Conservation (phyloP, 2,797 vertebrate genomes). For the Crenuchus spilurus region DNA sequence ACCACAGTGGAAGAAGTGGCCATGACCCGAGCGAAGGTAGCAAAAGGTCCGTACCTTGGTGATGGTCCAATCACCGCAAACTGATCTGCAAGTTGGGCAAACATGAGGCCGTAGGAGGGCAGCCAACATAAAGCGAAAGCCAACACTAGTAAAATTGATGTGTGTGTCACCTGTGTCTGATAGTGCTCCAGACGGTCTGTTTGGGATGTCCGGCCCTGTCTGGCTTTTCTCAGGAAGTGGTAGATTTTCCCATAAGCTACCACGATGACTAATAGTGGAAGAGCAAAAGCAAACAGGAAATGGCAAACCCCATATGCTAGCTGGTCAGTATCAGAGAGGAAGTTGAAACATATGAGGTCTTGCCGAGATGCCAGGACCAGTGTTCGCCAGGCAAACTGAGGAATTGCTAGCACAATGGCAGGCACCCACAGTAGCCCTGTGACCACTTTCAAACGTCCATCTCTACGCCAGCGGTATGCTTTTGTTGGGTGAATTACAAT, state of each 20-base stretch:
- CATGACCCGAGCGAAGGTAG: constrained; percentile 67
- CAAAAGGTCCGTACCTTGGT: constrained; percentile 62
- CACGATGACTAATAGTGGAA: constrained; percentile 73
- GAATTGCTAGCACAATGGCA: constrained; percentile 68
- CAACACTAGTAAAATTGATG: constrained; percentile 75
- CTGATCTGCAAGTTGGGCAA: constrained; percentile 61
- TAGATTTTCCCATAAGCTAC: constrained; percentile 74
- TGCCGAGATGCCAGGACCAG: constrained; percentile 46
- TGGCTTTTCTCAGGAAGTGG: constrained; percentile 65
- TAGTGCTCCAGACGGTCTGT: constrained; percentile 76
- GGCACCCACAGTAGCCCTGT: constrained; percentile 72
- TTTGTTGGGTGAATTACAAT: constrained; percentile 71
- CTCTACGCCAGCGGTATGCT: constrained; percentile 67
- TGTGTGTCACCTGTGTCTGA: constrained; percentile 78
- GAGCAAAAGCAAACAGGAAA: constrained; percentile 74
- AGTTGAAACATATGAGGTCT: constrained; percentile 71
- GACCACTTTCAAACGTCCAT: constrained; percentile 51
- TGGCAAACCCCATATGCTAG: constrained; percentile 73
- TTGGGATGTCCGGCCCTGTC: constrained; percentile 33
- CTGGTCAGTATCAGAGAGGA: constrained; percentile 68
- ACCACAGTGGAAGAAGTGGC: constrained; percentile 76
- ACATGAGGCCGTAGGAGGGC: constrained; percentile 75
- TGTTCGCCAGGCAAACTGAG: constrained; percentile 73
- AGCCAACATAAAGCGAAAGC: constrained; percentile 82
- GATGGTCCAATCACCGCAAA: neutral